Evolutionary conservation across 23 tunicate genomes (phyloP).

Genomic region (Styela plicata): DNA sequence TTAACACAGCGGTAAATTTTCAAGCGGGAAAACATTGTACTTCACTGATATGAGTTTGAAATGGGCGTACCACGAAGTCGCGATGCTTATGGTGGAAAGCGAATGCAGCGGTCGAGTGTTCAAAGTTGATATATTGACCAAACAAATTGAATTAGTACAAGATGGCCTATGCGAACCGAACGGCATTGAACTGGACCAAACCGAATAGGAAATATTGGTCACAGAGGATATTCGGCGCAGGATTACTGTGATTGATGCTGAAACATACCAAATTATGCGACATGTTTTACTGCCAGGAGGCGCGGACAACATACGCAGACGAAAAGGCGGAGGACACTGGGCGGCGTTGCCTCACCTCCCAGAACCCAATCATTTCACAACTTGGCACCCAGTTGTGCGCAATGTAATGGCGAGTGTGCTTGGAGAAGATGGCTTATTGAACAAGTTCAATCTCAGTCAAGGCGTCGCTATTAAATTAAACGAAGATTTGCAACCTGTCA

Average conservation of each 20-base stretch:
- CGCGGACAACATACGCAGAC: slow-evolving; percentile 9
- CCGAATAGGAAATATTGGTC: background rate
- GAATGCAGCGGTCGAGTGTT: slow-evolving; percentile 19
- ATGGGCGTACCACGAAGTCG: slow-evolving; percentile 14
- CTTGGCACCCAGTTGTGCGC: background rate
- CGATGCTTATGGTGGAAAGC: background rate
- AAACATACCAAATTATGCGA: background rate
- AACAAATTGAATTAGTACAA: background rate
- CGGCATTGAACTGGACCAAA: slow-evolving; percentile 13
- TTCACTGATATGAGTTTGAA: slow-evolving; percentile 22
- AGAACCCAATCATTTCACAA: background rate
- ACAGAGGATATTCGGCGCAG: background rate
- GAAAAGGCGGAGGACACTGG: slow-evolving; percentile 18
- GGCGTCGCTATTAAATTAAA: background rate
- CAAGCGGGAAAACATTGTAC: slow-evolving; percentile 5
- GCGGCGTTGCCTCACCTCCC: background rate
- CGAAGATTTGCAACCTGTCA: background rate
- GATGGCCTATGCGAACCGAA: slow-evolving; percentile 9
- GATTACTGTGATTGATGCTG: background rate
- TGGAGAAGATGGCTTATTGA: background rate
- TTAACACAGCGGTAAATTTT: no score
- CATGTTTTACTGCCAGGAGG: slow-evolving; percentile 2
- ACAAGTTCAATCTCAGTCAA: background rate
- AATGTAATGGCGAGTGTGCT: background rate
- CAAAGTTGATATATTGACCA: slow-evolving; percentile 7